Evolutionary conservation across 2,888 invertebrate species (phyloP).

Genomic region (Cheilosia variabilis): DNA sequence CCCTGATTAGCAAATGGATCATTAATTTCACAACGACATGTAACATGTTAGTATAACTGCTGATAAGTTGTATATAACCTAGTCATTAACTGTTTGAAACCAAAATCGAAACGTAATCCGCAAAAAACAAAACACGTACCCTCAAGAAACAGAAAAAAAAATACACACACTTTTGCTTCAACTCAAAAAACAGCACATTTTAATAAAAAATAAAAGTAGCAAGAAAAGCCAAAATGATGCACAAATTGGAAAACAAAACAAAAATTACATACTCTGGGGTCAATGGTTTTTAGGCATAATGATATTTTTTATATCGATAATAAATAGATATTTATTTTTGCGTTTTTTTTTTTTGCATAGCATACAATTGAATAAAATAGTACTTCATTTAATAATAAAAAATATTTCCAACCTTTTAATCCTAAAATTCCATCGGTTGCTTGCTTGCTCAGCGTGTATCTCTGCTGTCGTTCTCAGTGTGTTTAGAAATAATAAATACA

Average conservation of each 20-base stretch:
- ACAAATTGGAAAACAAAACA: constrained; percentile 49
- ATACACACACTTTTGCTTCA: constrained; percentile 39
- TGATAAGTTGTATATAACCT: too few species aligned
- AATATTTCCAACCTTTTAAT: constrained; percentile 72
- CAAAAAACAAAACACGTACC: too few species aligned
- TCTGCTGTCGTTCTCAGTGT: constrained; percentile 47
- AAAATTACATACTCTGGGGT: constrained; percentile 55
- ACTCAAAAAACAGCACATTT: constrained; percentile 64
- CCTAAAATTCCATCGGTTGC: constrained; percentile 69
- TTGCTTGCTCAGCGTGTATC: constrained; percentile 34
- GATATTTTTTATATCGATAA: constrained; percentile 59
- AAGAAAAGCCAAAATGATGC: constrained; percentile 50
- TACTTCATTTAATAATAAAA: constrained; percentile 69
- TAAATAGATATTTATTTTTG: constrained; percentile 72
- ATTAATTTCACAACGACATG: too few species aligned
- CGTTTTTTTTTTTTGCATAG: constrained; percentile 61
- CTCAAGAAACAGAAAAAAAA: constrained; percentile 16
- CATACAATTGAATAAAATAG: constrained; percentile 69
- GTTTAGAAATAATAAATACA: constrained; percentile 66
- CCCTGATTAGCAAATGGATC: too few species aligned
- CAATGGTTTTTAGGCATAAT: constrained; percentile 50
- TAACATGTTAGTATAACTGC: too few species aligned
- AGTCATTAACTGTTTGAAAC: too few species aligned
- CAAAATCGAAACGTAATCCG: too few species aligned
- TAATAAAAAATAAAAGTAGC: constrained; percentile 45